Percentiles rank a stretch among this genome's conserved stretches.
phyloP scores from a whole-genome alignment of 2,888 invertebrate species.

The Drosophila paranaensis region DNA sequence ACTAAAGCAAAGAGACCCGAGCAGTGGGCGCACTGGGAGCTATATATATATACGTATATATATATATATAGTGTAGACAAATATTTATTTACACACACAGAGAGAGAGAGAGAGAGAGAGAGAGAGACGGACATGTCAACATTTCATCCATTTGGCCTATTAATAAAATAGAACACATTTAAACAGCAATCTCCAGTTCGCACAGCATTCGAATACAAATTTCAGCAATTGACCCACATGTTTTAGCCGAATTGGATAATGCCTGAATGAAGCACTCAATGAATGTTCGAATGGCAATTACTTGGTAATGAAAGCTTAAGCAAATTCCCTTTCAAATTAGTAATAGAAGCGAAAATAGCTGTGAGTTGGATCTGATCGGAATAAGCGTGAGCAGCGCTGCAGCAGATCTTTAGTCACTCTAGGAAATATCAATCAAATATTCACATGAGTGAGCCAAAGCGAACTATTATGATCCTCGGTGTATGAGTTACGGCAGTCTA shows the following conservation, averaged over 20 bases:
- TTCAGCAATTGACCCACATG: conserved; percentile 1
- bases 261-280: background rate
- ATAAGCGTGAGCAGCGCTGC: background rate
- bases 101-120: too few relatives aligned
- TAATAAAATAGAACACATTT: conserved; percentile 7
- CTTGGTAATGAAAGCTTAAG: background rate
- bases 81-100: background rate
- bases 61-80: too few relatives aligned
- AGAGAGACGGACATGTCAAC: background rate
- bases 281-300: background rate
- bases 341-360: too few relatives aligned
- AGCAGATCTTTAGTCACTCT: background rate
- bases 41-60: background rate
- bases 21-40: conserved; percentile 8
- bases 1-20: conserved; percentile 4
- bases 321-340: background rate
- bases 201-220: background rate
- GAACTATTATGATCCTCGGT: too few relatives aligned
- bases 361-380: too few relatives aligned
- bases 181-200: background rate
- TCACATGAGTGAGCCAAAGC: too few relatives aligned
- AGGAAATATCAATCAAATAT: too few relatives aligned
- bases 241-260: background rate
- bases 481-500: too few relatives aligned
- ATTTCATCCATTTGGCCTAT: background rate